Evolutionary conservation across 2,797 vertebrate species (phyloP).

Genomic region (Platyrinchus mystaceus): DNA sequence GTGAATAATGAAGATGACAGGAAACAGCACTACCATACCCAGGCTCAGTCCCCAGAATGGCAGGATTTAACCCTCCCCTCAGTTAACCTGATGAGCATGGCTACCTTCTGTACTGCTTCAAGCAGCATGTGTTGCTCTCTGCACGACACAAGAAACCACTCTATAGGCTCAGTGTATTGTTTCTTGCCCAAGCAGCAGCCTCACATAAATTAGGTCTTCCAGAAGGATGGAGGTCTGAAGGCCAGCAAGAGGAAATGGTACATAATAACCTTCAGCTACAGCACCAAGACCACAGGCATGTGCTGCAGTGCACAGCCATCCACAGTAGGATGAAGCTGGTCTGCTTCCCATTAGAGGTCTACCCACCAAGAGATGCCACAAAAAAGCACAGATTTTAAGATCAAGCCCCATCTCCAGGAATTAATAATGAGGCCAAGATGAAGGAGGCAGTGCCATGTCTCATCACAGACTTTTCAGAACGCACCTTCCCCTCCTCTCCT

Average conservation of each 20-base stretch:
- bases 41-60: background rate
- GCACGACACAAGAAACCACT: background rate
- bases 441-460: background rate
- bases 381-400: background rate
- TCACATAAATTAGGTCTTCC: background rate
- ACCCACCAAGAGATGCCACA: background rate
- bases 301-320: background rate
- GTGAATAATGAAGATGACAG: background rate
- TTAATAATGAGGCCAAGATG: background rate
- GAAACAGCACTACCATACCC: background rate
- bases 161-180: background rate
- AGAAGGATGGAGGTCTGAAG: background rate
- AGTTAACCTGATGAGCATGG: background rate
- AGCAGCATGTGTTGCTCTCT: background rate
- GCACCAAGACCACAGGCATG: background rate
- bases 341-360: background rate
- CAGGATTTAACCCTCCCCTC: background rate
- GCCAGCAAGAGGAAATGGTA: background rate
- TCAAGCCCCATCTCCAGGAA: background rate
- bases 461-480: background rate
- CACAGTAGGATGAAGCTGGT: background rate
- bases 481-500: background rate
- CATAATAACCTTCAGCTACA: background rate
- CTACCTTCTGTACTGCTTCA: background rate
- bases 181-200: background rate